Evolutionary conservation across 2,113 vertebrate genomes (phyloP).

Genomic region (Gallinago media): DNA sequence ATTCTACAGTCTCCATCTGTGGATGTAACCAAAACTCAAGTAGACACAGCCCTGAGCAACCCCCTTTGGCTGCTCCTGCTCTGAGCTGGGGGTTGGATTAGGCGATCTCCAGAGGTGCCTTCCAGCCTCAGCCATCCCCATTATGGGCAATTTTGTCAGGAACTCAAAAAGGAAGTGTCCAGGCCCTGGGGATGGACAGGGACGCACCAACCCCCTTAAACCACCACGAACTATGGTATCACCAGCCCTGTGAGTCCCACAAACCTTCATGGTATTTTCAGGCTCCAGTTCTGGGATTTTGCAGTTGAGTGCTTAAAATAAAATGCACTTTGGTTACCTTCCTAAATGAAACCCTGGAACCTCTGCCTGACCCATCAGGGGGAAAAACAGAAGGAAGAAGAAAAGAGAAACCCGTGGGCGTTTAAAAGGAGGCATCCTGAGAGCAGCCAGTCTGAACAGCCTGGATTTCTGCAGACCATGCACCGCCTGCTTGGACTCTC

Average conservation of each 20-base stretch:
- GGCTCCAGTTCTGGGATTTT: background rate
- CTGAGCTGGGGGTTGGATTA: background rate
- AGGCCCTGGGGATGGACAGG: background rate
- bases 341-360: background rate
- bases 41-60: background rate
- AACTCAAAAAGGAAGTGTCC: background rate
- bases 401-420: background rate
- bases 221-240: background rate
- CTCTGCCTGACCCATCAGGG: background rate
- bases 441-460: background rate
- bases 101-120: background rate
- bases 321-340: background rate
- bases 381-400: background rate
- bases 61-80: background rate
- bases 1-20: background rate
- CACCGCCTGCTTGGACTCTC: background rate
- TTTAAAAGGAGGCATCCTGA: background rate
- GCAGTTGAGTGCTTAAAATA: background rate
- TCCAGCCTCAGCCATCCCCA: background rate
- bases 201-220: background rate
- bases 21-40: background rate
- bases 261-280: background rate
- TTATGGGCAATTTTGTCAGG: rapidly evolving
- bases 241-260: background rate
- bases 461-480: background rate